Percentiles rank a stretch among this genome's conserved stretches.
phyloP scores from a whole-genome alignment of 2,888 invertebrate genomes.

The Luperina nickerlii region DNA sequence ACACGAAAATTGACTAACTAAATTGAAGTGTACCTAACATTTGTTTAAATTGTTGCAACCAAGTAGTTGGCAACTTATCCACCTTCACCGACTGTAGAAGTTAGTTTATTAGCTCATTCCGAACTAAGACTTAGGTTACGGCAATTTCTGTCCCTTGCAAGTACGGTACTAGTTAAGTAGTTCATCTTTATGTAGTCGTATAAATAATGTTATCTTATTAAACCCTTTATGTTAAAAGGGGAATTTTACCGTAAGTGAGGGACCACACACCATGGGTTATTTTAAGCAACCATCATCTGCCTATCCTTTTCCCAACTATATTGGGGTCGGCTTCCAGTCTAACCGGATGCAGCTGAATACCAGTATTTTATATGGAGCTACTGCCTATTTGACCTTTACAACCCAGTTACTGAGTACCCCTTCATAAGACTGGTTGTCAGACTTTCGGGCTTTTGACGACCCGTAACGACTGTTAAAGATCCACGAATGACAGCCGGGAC shows the following conservation, averaged over 20 bases:
- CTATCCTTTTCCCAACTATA: background rate
- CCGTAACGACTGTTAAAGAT: too few relatives aligned
- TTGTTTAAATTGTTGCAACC: background rate
- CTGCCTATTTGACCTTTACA: background rate
- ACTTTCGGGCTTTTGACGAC: background rate
- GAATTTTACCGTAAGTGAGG: background rate
- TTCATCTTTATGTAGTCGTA: constrained; percentile 5
- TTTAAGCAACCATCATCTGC: background rate
- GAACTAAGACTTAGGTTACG: background rate
- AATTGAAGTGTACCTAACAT: background rate
- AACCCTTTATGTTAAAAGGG: constrained; percentile 7
- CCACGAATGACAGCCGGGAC: background rate
- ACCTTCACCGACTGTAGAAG: background rate
- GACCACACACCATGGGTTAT: constrained; percentile 5
- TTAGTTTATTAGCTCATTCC: background rate
- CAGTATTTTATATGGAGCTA: background rate
- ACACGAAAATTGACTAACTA: too few relatives aligned
- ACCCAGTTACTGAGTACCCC: background rate
- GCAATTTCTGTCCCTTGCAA: background rate
- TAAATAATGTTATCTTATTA: constrained; percentile 12
- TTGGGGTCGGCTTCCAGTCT: background rate
- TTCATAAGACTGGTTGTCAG: background rate
- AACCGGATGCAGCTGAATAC: background rate
- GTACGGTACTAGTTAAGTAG: background rate
- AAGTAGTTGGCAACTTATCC: background rate